A percentile compares a stretch with the other conserved stretches of the same genome.
Evolutionary conservation across 1,140 invertebrate species (phyloP).

Genomic region (Pseudomyrmex sp.): DNA sequence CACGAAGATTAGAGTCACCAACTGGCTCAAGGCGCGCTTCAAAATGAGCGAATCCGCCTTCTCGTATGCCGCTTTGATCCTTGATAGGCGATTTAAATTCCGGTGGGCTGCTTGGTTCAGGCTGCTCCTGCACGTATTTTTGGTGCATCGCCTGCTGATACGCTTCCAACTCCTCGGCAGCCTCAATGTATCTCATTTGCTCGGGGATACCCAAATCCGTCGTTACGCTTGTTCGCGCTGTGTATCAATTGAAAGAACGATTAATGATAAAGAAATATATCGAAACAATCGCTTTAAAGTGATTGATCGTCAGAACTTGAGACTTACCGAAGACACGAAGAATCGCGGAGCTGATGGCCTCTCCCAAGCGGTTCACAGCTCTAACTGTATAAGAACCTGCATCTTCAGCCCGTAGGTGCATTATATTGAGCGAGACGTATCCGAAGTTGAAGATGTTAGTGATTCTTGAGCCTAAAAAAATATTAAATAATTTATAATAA

Average conservation of each 20-base stretch:
- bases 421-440: slow-evolving; percentile 98
- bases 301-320: not conserved
- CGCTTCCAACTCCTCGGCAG: slow-evolving; percentile 96
- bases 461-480: slow-evolving; percentile 91
- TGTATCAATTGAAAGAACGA: slow-evolving; percentile 5
- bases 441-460: slow-evolving; percentile 99
- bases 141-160: slow-evolving; percentile 92
- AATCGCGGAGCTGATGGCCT: slow-evolving; percentile 92
- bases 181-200: slow-evolving; percentile 96
- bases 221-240: slow-evolving; percentile 91
- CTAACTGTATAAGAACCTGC: slow-evolving; percentile 95
- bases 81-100: slow-evolving; percentile 97
- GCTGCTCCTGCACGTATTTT: slow-evolving; percentile 91
- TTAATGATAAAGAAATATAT: not conserved
- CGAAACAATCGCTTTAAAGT: slow-evolving; percentile 7
- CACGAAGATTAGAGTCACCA: slow-evolving; percentile 95
- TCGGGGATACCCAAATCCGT: slow-evolving; percentile 95
- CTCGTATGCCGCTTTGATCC: slow-evolving; percentile 94
- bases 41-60: slow-evolving; percentile 98
- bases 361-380: slow-evolving; percentile 94
- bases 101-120: slow-evolving; percentile 92
- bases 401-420: slow-evolving; percentile 98
- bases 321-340: slow-evolving; percentile 90
- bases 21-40: slow-evolving; percentile 97
- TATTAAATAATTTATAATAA: slow-evolving; percentile 8